Base-by-base conservation (phyloP, 2,888 invertebrate genomes). In the Nemotelus nigrinus region DNA sequence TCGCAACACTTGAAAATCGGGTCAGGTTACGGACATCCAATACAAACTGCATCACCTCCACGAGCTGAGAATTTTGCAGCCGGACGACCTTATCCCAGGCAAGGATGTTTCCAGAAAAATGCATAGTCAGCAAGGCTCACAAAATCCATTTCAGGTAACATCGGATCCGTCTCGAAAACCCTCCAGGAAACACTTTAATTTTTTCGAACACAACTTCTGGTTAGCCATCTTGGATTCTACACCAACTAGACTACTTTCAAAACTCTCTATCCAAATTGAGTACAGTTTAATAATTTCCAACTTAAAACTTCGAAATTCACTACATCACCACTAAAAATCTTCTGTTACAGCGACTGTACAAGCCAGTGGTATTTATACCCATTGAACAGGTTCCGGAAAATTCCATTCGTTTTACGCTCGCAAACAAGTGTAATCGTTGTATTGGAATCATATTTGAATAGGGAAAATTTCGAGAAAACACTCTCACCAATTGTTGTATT, bases 341-440 rank as follows among this genome's bases (percentile, higher is more conserved):
- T 70, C 10, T 70, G 70, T 3, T 39, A 10, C 70, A 3, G 2
- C 7, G 45, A 8, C 2, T 2, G 43, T 50, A 8, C n/a, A 39
- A 55, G 44, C 55, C 53, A 50, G 67, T 70, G 55, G 43, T 74
- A 74, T 74, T 74, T 74, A 74, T 74, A 63, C 48, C 7, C 7
- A 25, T 41, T 55, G 50, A 63, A 74, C 57, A 5, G 48, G 48
- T 74, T 74, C 74, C 74, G 74, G 74, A 74, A 74, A 63, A 63
- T 74, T 74, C 74, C 74, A 70, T 43, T 41, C 70, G 10, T 1
- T 65, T 47, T 5, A 3, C 50, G 6, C 5, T 8, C 50, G 8
- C 50, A 50, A 50, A 50, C 50, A 50, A 50, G 50, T 50, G 6
- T 1, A 50, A 25, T 25, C 25, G 6, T 7, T 7, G 5, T 5